phyloP scores from a whole-genome alignment of 2,888 invertebrate species.

The Epistrophe eligans region DNA sequence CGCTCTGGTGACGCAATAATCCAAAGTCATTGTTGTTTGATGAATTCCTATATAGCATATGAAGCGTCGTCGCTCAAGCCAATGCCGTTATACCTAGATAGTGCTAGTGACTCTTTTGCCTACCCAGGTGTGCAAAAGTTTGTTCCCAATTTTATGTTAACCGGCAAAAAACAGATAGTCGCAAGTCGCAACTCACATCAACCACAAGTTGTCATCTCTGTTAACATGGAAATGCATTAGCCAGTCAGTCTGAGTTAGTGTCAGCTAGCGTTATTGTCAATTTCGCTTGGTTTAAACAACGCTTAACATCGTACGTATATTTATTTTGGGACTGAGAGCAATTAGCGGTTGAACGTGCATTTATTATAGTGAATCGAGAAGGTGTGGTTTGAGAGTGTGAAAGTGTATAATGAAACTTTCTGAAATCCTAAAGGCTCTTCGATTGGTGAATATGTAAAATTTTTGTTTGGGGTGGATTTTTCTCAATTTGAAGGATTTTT shows the following conservation, averaged over 20 bases:
- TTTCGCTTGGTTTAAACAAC: slow-evolving; percentile 35
- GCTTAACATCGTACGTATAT: slow-evolving; percentile 34
- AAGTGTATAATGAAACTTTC: slow-evolving; percentile 56
- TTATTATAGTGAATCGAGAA: slow-evolving; percentile 6
- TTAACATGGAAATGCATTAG: slow-evolving; percentile 53
- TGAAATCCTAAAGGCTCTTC: slow-evolving; percentile 63
- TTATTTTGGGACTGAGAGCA: slow-evolving; percentile 42
- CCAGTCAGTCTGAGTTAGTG: slow-evolving; percentile 67
- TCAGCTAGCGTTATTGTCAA: slow-evolving; percentile 41
- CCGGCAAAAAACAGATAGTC: slow-evolving; percentile 41
- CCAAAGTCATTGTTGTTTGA: slow-evolving; percentile 67
- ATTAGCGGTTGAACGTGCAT: slow-evolving; percentile 47
- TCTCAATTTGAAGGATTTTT: slow-evolving; percentile 29
- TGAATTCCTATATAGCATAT: slow-evolving; percentile 41
- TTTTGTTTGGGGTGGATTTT: neutral
- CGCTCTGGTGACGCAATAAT: slow-evolving; percentile 72
- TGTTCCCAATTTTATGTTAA: slow-evolving; percentile 59
- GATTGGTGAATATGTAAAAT: slow-evolving; percentile 29
- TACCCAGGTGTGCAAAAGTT: slow-evolving; percentile 68
- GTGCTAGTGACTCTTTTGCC: slow-evolving; percentile 44
- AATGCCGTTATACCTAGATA: neutral
- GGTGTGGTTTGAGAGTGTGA: neutral
- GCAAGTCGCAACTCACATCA: neutral
- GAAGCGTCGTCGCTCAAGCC: too few relatives aligned
- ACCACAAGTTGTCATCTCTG: slow-evolving; percentile 64